Evolutionary conservation across 2,797 vertebrate genomes (phyloP), one percentile per base, ranked within the genome.

Genomic region (Staurois parvus): DNA sequence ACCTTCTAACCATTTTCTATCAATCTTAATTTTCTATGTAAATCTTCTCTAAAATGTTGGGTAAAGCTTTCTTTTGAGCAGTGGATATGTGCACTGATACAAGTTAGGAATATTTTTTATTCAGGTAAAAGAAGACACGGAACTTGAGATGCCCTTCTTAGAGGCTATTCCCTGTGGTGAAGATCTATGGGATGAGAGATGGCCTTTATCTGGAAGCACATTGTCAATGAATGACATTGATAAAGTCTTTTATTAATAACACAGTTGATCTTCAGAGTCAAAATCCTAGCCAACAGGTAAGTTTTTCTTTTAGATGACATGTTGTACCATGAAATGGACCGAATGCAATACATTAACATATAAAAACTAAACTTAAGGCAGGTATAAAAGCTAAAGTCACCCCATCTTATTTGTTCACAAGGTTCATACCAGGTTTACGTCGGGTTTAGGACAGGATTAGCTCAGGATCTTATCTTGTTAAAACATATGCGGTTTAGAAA

Each of bases 131-230:
- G 85, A 83, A 17, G 75, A 79, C 9, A 12, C 4, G 13, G 84
- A 76, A 26, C 32, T 66, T 73, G 90, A 87, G 48, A 90, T 93
- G 89, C 91, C 92, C 1, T 91, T 88, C 73, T 81, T 93, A 52
- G 92, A 93, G 69, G 89, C 89, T 2, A 84, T 91, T 67, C 82
- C 88, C 69, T 83, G 88, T 34, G 87, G 76, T 34, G 87, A 87
- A 28, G 91, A 92, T 67, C 37, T 92, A 28, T 93, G 92, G 92
- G 91, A 92, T 89, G 91, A 93, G 76, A 89, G 82, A 30, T 91
- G 88, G 90, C 59, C 88, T 13, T 87, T 89, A 62, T n/a, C 84
- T 75, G 29, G 69, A 62, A 56, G 64, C 79, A 42, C 52, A 84
- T 59, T 10, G 10, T 52, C 67, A 64, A 9, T 70, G 6, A 24